Evolutionary conservation across 2,888 invertebrate genomes (phyloP).

Genomic region (Neoscelio sp.): DNA sequence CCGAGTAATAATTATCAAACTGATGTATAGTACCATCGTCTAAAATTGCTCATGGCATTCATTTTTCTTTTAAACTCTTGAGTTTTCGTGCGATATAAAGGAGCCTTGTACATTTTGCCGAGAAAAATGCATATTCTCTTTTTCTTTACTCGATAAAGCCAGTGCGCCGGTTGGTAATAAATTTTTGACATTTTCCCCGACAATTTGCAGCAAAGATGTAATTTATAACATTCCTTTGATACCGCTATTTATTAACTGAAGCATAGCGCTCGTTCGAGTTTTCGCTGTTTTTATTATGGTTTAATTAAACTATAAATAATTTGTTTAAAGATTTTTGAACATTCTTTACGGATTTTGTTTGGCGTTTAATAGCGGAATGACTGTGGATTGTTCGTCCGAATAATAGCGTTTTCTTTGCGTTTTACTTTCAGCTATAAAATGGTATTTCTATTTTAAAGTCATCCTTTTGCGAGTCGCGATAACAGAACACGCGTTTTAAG

Average conservation of each 20-base stretch:
- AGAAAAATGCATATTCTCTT: constrained; percentile 34
- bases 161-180: constrained; percentile 7
- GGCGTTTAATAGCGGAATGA: no score
- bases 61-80: constrained; percentile 42
- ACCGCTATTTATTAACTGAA: not conserved
- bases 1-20: constrained; percentile 31
- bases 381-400: not conserved
- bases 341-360: no score
- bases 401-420: constrained; percentile 2
- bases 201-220: constrained; percentile 10
- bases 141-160: constrained; percentile 24
- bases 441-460: constrained; percentile 5
- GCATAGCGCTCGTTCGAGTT: not conserved
- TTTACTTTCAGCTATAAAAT: no score
- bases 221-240: constrained; percentile 10
- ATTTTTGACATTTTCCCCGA: constrained; percentile 27
- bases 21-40: constrained; percentile 33
- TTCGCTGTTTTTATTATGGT: not conserved
- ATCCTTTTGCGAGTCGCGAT: no score
- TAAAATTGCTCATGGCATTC: constrained; percentile 36
- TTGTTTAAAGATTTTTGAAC: no score
- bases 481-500: no score
- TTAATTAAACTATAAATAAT: no score
- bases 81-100: constrained; percentile 17
- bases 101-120: constrained; percentile 18